Conservation (phyloP, 1,140 invertebrate species). For the Wiebesia pumilae region DNA sequence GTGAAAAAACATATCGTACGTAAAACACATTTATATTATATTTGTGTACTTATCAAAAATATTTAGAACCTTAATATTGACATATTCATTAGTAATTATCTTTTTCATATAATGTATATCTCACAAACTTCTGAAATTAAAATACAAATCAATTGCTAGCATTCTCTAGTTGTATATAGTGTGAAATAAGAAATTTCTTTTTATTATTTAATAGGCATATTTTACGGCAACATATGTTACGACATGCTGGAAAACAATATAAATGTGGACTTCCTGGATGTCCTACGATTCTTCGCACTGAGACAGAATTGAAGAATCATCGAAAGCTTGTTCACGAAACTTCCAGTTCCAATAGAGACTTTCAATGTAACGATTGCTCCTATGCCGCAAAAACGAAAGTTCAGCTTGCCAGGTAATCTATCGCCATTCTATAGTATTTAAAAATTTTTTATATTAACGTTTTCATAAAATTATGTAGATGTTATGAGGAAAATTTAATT, state of each 20-base stretch:
- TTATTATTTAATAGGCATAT: constrained; percentile 73
- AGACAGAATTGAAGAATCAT: constrained; percentile 76
- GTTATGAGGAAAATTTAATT: too few species aligned
- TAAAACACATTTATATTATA: too few species aligned
- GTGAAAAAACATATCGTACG: too few species aligned
- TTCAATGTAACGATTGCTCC: constrained; percentile 79
- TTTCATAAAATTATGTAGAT: too few species aligned
- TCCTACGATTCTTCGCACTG: constrained; percentile 76
- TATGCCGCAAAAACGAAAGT: constrained; percentile 80
- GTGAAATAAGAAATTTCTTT: neutral
- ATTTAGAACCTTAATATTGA: too few species aligned
- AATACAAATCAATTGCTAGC: too few species aligned
- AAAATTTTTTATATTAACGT: too few species aligned
- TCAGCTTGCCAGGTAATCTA: constrained; percentile 78
- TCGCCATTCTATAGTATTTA: neutral
- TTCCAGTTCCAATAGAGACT: constrained; percentile 73
- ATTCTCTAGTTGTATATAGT: too few species aligned
- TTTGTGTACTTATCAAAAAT: too few species aligned
- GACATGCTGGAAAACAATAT: constrained; percentile 77
- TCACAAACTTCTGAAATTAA: too few species aligned
- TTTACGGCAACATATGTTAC: constrained; percentile 78
- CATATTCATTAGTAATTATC: too few species aligned
- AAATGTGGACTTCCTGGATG: constrained; percentile 78
- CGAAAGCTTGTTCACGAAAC: constrained; percentile 69
- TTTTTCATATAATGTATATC: too few species aligned